Conservation (phyloP, 37 sponge, comb jelly and placozoan species). For the Aphrocallistes beatrix region DNA sequence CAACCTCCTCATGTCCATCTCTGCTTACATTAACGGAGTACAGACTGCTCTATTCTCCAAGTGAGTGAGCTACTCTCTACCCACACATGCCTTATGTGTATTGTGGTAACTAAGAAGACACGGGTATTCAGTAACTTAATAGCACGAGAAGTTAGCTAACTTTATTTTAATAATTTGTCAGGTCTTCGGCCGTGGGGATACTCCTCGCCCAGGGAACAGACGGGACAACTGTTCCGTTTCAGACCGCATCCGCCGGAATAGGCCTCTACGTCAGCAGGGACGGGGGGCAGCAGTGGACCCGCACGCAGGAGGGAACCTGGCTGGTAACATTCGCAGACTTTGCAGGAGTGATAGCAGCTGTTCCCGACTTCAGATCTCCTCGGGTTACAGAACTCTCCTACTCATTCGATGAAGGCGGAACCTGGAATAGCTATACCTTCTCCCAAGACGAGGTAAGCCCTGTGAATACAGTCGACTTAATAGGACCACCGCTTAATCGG, state of each 20-base stretch:
- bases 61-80: no score
- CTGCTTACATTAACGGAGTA: neutral
- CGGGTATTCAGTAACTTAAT: no score
- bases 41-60: neutral
- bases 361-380: neutral
- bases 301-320: neutral
- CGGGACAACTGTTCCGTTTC: neutral
- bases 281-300: neutral
- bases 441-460: neutral
- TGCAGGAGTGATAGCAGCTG: conserved; percentile 3
- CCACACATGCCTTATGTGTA: no score
- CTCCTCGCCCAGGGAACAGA: neutral
- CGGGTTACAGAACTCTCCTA: neutral
- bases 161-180: no score
- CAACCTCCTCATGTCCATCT: neutral
- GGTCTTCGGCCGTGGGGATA: neutral
- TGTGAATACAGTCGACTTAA: no score
- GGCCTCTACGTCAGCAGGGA: neutral
- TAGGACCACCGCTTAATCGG: no score
- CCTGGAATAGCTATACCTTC: neutral
- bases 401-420: neutral
- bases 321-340: neutral
- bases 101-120: no score
- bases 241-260: neutral
- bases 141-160: no score